Evolutionary conservation across 1,140 invertebrate species (phyloP), one percentile per base, ranked within the genome.

Genomic region (Drosophila truncata): DNA sequence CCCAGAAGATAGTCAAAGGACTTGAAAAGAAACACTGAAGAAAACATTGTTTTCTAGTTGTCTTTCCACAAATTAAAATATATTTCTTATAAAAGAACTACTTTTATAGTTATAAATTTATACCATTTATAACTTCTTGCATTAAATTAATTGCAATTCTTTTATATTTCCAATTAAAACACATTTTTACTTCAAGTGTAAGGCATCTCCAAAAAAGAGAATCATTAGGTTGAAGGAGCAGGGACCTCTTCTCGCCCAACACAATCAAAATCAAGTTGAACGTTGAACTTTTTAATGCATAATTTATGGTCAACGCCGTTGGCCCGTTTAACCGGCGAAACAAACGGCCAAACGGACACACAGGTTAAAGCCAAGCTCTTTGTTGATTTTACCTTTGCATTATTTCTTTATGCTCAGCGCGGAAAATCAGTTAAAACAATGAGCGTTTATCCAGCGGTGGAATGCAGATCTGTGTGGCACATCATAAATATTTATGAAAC

Each of bases 281-380:
- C 65, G 82, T 61, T 85, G 80, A 88, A 88, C 85, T 90, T 88
- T 88, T 84, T 88, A 90, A 88, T 90, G 85, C 84, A 88, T 88
- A 88, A 88, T 88, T 88, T 90, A 88, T 90, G 67, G 63, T 44
- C 55, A 42, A 50, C 57, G 54, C 54, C 37, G 35, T 57, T 60
- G 61, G 35, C 42, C 46, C 41, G 42, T 54, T 47, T 47, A 52
- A 50, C 35, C 44, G 37, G 39, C 35, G 67, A 63, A 63, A 63
- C 60, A 39, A 39, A 39, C 52, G 27, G 35, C 25, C 54, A 41
- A 35, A n/a, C 27, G 57, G 35, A 39, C 62, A 10, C 62, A 7
- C 55, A 64, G 78, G 78, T 78, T 81, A 78, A 82, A 58, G 66
- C 29, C 27, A n/a, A 78, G 63, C 49, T 71, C 67, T 61, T 76